These are phyloP conservation scores for Calliopsis andreniformis DNA, from an alignment of 1,140 invertebrate genomes.

Conservation along the genomic window DNA sequence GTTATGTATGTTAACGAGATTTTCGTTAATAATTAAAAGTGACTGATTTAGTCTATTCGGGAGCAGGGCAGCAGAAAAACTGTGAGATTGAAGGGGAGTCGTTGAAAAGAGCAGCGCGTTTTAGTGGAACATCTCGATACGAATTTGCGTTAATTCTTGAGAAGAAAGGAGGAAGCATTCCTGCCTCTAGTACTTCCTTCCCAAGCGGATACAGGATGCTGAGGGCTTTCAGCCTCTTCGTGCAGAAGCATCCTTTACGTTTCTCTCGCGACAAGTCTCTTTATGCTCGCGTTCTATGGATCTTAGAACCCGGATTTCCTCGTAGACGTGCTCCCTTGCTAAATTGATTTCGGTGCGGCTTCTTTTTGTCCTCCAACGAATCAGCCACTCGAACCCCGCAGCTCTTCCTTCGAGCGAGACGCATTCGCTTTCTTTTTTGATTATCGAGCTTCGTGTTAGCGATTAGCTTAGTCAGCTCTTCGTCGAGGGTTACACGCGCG, in stretches of 20 bases:
- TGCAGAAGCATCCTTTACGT: constrained; percentile 43
- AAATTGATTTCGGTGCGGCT: constrained; percentile 78
- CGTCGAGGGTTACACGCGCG: background rate
- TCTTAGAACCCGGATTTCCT: constrained; percentile 79
- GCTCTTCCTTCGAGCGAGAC: background rate
- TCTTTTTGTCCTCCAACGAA: constrained; percentile 72
- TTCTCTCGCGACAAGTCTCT: constrained; percentile 62
- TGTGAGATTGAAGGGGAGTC: background rate
- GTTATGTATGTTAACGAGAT: too few relatives aligned
- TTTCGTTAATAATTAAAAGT: too few relatives aligned
- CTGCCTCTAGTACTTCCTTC: constrained; percentile 22
- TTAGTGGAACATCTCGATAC: background rate
- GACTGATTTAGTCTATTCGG: too few relatives aligned
- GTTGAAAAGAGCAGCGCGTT: background rate
- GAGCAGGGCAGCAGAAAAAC: background rate
- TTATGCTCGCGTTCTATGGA: constrained; percentile 75
- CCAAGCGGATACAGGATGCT: constrained; percentile 37
- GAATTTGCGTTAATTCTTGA: constrained; percentile 49
- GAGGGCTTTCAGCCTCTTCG: constrained; percentile 47
- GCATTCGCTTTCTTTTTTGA: background rate
- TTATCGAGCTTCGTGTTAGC: background rate
- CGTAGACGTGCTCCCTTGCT: constrained; percentile 66
- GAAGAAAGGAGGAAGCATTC: constrained; percentile 45
- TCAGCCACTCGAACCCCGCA: constrained; percentile 16
- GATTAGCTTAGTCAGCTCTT: constrained; percentile 39